Conservation (phyloP, 1,140 invertebrate species). For the Lepeophtheirus salmonis region DNA sequence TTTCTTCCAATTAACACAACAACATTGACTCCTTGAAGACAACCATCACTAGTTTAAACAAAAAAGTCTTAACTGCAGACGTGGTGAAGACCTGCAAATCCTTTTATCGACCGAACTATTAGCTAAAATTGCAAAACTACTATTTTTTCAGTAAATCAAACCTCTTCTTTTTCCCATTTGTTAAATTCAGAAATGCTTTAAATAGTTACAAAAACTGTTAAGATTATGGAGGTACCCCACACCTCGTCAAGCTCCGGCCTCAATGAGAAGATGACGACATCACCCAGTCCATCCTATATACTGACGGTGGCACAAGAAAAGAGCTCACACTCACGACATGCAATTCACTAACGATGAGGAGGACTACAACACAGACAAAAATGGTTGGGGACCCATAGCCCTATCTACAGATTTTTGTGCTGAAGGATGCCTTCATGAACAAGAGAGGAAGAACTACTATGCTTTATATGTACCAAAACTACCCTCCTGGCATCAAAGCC, state of each 20-base stretch:
- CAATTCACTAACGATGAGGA: neutral
- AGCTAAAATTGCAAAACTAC: no score
- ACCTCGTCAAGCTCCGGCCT: neutral
- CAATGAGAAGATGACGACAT: neutral
- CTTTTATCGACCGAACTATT: no score
- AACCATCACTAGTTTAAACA: no score
- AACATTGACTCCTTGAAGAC: no score
- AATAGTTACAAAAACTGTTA: neutral
- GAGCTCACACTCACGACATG: neutral
- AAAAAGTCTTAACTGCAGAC: no score
- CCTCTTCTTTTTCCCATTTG: no score
- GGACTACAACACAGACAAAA: neutral
- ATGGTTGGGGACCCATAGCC: neutral
- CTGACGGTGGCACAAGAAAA: neutral
- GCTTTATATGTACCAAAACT: neutral
- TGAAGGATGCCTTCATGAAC: neutral
- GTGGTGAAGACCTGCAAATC: no score
- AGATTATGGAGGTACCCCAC: neutral
- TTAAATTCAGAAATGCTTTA: neutral
- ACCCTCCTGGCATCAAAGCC: neutral
- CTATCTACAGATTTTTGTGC: neutral
- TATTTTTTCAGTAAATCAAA: no score
- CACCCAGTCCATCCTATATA: neutral
- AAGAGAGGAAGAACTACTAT: neutral
- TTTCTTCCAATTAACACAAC: no score